These are phyloP conservation scores for Protaetia brevitarsis DNA, from an alignment of 1,140 invertebrate genomes.

Conservation along the genomic window DNA sequence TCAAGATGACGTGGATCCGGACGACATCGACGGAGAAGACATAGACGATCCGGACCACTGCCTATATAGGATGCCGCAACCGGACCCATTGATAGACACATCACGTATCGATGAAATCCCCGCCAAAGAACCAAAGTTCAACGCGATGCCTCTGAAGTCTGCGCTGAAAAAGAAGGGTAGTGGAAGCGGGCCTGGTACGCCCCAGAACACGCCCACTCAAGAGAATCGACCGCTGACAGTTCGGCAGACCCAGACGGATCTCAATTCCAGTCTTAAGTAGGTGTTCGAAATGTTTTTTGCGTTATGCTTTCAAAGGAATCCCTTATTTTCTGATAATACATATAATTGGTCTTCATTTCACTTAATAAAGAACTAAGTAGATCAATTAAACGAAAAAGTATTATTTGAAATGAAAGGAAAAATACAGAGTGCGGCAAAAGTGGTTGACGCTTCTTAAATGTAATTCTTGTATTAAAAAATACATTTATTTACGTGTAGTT, in stretches of 20 bases:
- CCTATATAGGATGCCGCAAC: constrained; percentile 55
- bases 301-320: background rate
- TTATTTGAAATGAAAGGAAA: too few relatives aligned
- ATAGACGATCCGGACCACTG: constrained; percentile 52
- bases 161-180: constrained; percentile 82
- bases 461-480: too few relatives aligned
- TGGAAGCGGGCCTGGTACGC: constrained; percentile 60
- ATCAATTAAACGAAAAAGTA: too few relatives aligned
- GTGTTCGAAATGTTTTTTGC: constrained; percentile 36
- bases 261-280: constrained; percentile 58
- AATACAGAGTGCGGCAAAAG: too few relatives aligned
- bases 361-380: too few relatives aligned
- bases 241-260: constrained; percentile 70
- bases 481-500: too few relatives aligned
- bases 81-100: constrained; percentile 70
- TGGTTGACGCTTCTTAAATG: too few relatives aligned
- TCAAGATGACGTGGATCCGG: constrained; percentile 53
- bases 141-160: constrained; percentile 86
- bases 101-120: constrained; percentile 83
- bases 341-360: too few relatives aligned
- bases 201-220: constrained; percentile 73
- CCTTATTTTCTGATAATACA: background rate
- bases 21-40: constrained; percentile 61
- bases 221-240: constrained; percentile 66
- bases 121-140: constrained; percentile 82